Evolutionary conservation across 2,888 invertebrate species (phyloP).

Genomic region (Campopleginae sp.): DNA sequence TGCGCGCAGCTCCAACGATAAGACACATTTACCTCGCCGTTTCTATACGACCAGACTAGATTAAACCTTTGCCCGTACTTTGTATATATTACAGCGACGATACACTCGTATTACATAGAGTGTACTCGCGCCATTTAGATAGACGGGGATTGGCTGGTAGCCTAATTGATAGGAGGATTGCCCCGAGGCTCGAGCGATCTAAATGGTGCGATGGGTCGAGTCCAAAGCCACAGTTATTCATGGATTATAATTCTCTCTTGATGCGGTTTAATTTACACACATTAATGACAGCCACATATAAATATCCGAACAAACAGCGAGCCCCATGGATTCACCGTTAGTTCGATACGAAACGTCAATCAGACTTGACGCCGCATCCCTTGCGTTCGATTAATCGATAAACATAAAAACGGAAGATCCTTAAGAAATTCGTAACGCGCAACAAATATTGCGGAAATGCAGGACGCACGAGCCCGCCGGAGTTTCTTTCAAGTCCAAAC

Average conservation of each 20-base stretch:
- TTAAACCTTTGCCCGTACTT: constrained; percentile 30
- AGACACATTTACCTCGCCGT: constrained; percentile 37
- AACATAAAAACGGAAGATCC: background rate
- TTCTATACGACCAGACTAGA: constrained; percentile 21
- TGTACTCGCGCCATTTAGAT: constrained; percentile 14
- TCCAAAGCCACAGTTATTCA: constrained; percentile 25
- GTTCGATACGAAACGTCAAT: constrained; percentile 16
- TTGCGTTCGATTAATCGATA: background rate
- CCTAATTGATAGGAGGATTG: constrained; percentile 69
- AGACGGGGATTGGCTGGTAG: constrained; percentile 38
- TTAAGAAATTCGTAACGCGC: background rate
- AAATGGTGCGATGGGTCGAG: constrained; percentile 48
- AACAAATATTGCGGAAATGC: background rate
- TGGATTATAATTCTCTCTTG: constrained; percentile 15
- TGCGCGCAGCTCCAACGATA: constrained; percentile 36
- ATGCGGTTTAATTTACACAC: constrained; percentile 3
- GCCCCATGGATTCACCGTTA: constrained; percentile 17
- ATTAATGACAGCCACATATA: background rate
- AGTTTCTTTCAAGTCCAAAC: background rate
- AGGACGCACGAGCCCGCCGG: background rate
- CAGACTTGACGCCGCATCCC: background rate
- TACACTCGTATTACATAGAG: constrained; percentile 51
- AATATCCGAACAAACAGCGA: constrained; percentile 30
- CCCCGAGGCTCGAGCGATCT: constrained; percentile 43
- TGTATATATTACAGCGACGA: constrained; percentile 31